Percentiles rank a stretch among this genome's conserved stretches.
Conservation (phyloP, 2,888 invertebrate genomes). For the Zonitis immaculata region DNA sequence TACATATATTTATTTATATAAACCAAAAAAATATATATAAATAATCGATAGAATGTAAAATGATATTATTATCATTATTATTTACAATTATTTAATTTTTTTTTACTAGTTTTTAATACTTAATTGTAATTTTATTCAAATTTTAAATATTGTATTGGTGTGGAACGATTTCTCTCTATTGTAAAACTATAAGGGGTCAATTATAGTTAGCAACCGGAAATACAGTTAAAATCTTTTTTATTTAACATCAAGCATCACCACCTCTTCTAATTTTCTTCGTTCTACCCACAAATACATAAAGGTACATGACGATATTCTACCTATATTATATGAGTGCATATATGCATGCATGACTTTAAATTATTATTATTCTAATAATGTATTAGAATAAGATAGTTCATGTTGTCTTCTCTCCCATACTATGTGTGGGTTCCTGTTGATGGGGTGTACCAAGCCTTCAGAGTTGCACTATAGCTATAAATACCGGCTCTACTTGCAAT, state of each 20-base stretch:
- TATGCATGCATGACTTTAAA: background rate
- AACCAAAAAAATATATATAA: too few species aligned
- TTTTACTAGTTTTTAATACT: too few species aligned
- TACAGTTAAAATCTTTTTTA: background rate
- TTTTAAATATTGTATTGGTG: background rate
- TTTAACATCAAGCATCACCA: background rate
- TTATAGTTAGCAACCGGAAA: background rate
- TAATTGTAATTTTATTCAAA: background rate
- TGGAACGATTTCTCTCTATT: background rate
- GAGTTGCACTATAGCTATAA: slow-evolving; percentile 37
- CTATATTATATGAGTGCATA: background rate
- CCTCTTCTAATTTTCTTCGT: background rate
- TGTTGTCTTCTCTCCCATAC: background rate
- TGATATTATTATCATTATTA: background rate
- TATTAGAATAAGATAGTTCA: background rate
- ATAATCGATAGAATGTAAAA: background rate
- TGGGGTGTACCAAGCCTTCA: slow-evolving; percentile 42
- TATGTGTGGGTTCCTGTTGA: slow-evolving; percentile 22
- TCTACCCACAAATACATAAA: background rate
- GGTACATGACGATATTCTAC: background rate
- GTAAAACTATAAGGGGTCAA: background rate
- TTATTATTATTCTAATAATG: background rate
- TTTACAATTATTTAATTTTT: background rate
- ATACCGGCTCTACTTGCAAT: slow-evolving; percentile 38
- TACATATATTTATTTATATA: background rate